Base-by-base conservation (phyloP, 2,797 vertebrate species). In the Myripristis jacobus region DNA sequence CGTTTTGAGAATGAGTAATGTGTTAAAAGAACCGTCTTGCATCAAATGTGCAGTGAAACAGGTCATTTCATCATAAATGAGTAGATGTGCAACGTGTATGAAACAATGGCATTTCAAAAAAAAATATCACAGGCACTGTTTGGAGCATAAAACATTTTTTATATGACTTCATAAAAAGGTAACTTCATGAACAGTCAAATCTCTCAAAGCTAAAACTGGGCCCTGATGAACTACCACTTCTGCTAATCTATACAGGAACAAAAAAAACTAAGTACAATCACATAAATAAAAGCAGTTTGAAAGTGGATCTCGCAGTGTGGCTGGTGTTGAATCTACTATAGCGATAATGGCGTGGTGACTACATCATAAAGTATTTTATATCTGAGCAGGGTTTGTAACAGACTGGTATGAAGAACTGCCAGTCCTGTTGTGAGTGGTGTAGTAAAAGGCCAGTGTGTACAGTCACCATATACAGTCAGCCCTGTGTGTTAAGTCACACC, bases 401-500 rank as follows among this genome's bases (percentile, higher is more conserved):
- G 74, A 9, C 76, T 55, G 82, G 82, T 87, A 84, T 51, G 87
- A 91, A 86, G 72, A 75, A 61, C 62, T 46, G 67, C 70, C 24
- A 52, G 36, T 34, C 44, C 68, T 51, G 75, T 75, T 6, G 57
- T 38, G 73, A 63, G 76, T 34, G 65, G 58, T 62, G 73, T 64
- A 69, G 80, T 77, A 71, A 84, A 82, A 61, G 66, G 73, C 44
- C 51, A 3, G 65, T 71, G 78, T 62, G 65, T 52, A 6, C 21
- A 3, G 31, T 77, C 81, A 44, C 57, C 71, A 62, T 77, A 79
- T 66, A 83, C 77, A 73, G 9, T 74, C 63, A 65, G 65, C 61
- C 51, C 60, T 52, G 73, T 15, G 79, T 90, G 88, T 77, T 72
- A 92, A 88, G 68, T 84, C 86, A 46, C 90, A 88, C 89, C 75